Evolutionary conservation across 2,888 invertebrate genomes (phyloP).

Genomic region (Phorcus lineatus): DNA sequence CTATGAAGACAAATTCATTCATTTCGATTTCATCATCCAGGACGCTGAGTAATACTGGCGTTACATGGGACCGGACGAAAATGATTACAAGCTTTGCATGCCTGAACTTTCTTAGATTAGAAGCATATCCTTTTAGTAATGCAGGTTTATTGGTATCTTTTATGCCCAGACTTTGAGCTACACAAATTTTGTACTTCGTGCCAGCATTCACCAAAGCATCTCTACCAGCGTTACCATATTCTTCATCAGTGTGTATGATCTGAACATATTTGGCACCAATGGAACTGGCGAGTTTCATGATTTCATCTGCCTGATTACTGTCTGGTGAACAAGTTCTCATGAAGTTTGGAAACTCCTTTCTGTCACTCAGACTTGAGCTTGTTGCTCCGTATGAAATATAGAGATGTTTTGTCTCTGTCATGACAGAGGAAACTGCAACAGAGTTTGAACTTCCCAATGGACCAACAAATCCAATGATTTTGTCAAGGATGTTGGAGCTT

Average conservation of each 20-base stretch:
- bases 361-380: not conserved
- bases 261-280: not conserved
- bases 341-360: not conserved
- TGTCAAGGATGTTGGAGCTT: not conserved
- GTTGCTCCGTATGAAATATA: constrained; percentile 1
- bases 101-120: not conserved
- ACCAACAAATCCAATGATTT: constrained; percentile 19
- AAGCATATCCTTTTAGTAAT: not conserved
- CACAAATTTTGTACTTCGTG: not conserved
- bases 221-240: not conserved
- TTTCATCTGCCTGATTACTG: not conserved
- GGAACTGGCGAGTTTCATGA: not conserved
- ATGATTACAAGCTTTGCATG: not conserved
- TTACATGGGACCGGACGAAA: not conserved
- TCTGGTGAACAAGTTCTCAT: constrained; percentile 21
- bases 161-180: not conserved
- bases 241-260: constrained; percentile 5
- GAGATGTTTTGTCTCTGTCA: not conserved
- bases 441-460: not conserved
- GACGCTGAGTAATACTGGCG: not conserved
- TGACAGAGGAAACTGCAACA: not conserved
- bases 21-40: not conserved
- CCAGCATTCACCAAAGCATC: not conserved
- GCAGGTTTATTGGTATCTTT: not conserved
- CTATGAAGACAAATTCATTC: constrained; percentile 14